Base-by-base conservation (phyloP, 2,888 invertebrate genomes). In the Drosophila atroscutellata region DNA sequence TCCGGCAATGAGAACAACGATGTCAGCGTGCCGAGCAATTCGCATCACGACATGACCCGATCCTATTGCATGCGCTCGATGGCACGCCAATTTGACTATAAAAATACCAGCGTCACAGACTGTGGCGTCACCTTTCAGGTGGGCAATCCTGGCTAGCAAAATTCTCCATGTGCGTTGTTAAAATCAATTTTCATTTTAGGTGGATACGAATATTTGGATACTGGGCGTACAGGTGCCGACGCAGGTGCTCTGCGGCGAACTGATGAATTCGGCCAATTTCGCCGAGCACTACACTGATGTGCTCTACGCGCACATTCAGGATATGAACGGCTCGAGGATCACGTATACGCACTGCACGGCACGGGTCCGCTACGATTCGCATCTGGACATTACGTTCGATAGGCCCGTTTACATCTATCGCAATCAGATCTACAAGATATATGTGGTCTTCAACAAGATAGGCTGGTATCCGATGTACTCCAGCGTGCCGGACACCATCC, bases 271-370 rank as follows among this genome's bases (percentile, higher is more conserved):
- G 0, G 91, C 92, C 20, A 91, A 91, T 0, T 92, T 93, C 81
- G 92, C 94, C 28, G 91, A 92, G 76, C 85, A 92, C 1, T 97
- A 97, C 93, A 95, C 95, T 15, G 97, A 97, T 94, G 94, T 97
- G 77, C 94, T 97, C 56, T 97, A 97, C 92, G 97, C 97, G 20
- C 96, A 97, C 93, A 94, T 97, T 68, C 94, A 97, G 86, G 97
- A 97, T 93, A 95, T 95, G 30, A 96, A 96, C 92, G 96, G 96
- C 7, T 96, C 96, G 55, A 94, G 97, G 6, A 94, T 97, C 83
- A 96, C 97, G 0, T 97, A 97, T 93, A 97, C 96, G 1, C 97
- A 97, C 93, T 97, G 96, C 91, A 96, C 97, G 57, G 96, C 95
- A 77, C 94, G 96, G 77, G 97, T 96, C 74, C 94, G 95, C n/a